Percentiles rank a stretch among this genome's conserved stretches.
These are phyloP conservation scores for Propithecus deckenii DNA, from an alignment of 2,797 vertebrate species.

Conservation along the genomic window DNA sequence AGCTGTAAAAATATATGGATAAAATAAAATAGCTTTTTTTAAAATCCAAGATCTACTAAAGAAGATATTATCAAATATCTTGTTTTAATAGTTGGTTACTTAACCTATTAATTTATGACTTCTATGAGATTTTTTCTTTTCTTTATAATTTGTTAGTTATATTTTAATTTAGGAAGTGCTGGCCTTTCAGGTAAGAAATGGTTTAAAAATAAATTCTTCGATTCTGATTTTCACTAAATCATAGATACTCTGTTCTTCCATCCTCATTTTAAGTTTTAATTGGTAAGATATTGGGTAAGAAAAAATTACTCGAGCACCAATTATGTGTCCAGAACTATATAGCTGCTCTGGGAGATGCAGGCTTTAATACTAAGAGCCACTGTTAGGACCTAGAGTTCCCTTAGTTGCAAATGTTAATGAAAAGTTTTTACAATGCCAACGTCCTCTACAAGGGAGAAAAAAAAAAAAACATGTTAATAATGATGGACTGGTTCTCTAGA, in stretches of 20 bases:
- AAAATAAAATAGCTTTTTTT: background rate
- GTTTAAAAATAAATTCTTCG: background rate
- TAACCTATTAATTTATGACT: background rate
- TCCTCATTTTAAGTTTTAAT: background rate
- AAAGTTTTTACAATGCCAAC: background rate
- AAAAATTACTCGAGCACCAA: background rate
- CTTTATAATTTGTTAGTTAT: background rate
- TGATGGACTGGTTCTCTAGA: background rate
- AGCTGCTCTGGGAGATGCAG: background rate
- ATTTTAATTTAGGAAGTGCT: background rate
- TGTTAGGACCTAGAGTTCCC: background rate
- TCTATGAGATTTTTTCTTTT: background rate
- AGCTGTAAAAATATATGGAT: background rate
- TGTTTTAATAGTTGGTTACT: background rate
- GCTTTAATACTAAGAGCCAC: background rate
- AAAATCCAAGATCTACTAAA: background rate
- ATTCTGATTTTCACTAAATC: background rate
- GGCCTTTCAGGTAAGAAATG: background rate
- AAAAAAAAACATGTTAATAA: background rate
- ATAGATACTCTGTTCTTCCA: background rate
- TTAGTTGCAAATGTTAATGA: background rate
- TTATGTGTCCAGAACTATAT: background rate
- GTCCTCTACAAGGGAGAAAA: background rate
- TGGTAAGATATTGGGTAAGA: background rate
- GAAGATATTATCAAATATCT: background rate